Conservation (phyloP, 2,797 vertebrate genomes). For the Threskiornis aethiopicus region DNA sequence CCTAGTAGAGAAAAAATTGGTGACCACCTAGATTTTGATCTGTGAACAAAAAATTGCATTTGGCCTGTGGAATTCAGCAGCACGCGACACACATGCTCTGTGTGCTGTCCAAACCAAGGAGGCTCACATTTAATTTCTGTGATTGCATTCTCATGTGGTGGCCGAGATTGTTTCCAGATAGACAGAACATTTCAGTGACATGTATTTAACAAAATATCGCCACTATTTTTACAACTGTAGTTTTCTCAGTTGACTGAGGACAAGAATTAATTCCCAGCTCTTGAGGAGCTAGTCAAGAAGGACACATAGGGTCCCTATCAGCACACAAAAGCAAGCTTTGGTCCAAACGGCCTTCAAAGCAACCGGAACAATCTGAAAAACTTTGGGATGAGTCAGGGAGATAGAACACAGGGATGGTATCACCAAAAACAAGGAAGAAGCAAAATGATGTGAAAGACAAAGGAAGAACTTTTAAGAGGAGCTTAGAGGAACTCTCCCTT, state of each 20-base stretch:
- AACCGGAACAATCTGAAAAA: neutral
- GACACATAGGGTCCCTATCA: neutral
- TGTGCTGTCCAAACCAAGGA: neutral
- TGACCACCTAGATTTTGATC: neutral
- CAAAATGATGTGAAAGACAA: neutral
- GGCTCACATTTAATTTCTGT: neutral
- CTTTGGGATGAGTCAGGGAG: neutral
- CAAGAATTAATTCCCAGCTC: neutral
- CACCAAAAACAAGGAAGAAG: neutral
- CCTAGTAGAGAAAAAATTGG: neutral
- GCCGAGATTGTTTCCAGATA: neutral
- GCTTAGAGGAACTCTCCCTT: neutral
- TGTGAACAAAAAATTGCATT: neutral
- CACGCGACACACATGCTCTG: rapidly evolving
- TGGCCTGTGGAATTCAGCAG: neutral
- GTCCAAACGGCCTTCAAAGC: neutral
- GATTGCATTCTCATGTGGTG: neutral
- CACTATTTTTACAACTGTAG: neutral
- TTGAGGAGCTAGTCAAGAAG: neutral
- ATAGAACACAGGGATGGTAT: neutral
- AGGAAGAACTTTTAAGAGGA: neutral
- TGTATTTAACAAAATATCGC: neutral
- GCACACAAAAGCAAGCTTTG: neutral
- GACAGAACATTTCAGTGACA: neutral
- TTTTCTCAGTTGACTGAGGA: neutral